Evolutionary conservation across 1,140 invertebrate genomes (phyloP).

Genomic region (Chlorops oryzae): DNA sequence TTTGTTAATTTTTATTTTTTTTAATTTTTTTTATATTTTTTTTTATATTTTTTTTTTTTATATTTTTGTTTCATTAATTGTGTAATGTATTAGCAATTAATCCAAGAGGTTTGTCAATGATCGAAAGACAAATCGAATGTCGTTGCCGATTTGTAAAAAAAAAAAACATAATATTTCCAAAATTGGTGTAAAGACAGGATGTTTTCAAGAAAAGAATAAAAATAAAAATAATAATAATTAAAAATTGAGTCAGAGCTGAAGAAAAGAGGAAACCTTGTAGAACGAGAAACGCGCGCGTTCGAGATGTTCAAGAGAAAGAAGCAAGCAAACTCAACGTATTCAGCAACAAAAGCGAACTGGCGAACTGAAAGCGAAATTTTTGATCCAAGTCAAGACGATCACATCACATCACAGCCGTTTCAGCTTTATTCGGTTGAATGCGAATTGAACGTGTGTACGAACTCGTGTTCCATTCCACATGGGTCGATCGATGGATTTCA

Average conservation of each 20-base stretch:
- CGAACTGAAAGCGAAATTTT: slow-evolving; percentile 15
- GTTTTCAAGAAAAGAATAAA: no score
- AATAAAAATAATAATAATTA: no score
- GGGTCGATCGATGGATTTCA: not conserved
- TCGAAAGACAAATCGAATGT: no score
- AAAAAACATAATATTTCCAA: not conserved
- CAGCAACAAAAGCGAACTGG: slow-evolving; percentile 12
- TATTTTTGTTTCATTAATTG: not conserved
- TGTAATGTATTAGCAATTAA: not conserved
- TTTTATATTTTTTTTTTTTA: not conserved
- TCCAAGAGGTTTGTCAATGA: not conserved
- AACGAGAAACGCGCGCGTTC: not conserved
- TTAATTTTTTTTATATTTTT: not conserved
- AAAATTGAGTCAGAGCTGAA: no score
- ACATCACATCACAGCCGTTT: no score
- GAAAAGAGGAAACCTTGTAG: not conserved
- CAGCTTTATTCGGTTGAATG: no score
- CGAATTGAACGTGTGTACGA: not conserved
- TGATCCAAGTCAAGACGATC: slow-evolving; percentile 2
- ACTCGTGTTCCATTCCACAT: not conserved
- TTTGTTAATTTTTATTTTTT: not conserved
- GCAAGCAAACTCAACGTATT: slow-evolving; percentile 6
- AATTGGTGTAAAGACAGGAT: no score
- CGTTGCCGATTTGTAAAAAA: no score
- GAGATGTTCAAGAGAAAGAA: not conserved